Base-by-base conservation (phyloP, 2,797 vertebrate genomes). In the Rhadinocentrus ornatus region DNA sequence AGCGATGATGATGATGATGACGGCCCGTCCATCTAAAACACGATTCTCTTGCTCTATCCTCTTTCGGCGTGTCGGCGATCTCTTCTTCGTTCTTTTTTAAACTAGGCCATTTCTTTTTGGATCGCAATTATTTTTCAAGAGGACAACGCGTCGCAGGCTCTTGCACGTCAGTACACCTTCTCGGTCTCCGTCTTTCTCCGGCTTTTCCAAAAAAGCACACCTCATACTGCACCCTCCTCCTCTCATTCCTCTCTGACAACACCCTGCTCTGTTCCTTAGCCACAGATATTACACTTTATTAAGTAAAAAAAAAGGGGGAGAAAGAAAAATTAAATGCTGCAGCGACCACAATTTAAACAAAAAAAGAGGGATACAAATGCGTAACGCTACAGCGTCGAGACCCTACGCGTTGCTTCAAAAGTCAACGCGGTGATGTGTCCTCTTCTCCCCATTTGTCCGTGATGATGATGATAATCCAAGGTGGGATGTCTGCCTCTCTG, bases 141-240 rank as follows among this genome's bases (percentile, higher is more conserved):
- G 92, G 84, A 81, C 34, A 83, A 41, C 85, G 87, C 89, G 92
- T 90, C 91, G 90, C 91, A 89, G 87, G 85, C 82, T 80, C 78
- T 80, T 77, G 84, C 91, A 78, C 90, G 91, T 91, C 91, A 89
- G 83, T 77, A 82, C 92, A 92, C 92, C 91, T 93, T 90, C 90
- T 90, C 88, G 54, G 83, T 72, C 90, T 91, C 90, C 85, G 90
- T 92, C 91, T 90, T 91, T 88, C 91, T 91, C 90, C 89, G 85
- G 88, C 89, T 91, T 87, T 86, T 85, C 82, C 90, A 79, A 88
- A 93, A 91, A 92, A 92, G 86, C 89, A 91, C 88, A 92, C 88
- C 93, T 93, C 91, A 88, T 87, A 85, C 88, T 87, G 89, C 83
- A 82, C 87, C 88, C 84, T 77, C 85, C 84, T 90, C 87, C 88